phyloP scores from a whole-genome alignment of 2,797 vertebrate species.

The Sphenopsis melanotis region DNA sequence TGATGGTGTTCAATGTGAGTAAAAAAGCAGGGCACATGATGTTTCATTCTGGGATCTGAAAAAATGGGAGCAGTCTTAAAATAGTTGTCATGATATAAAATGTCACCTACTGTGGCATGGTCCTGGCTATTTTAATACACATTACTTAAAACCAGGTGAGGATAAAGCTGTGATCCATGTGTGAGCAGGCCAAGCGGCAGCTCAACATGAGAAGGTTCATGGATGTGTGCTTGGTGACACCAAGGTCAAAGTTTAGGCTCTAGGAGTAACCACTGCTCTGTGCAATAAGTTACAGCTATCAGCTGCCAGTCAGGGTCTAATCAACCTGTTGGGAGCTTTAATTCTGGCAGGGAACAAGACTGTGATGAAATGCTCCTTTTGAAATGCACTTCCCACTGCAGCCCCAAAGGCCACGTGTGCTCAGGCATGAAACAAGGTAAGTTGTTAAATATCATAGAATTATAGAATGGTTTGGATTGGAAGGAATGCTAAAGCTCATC shows the following conservation, averaged over 20 bases:
- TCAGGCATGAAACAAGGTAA: neutral
- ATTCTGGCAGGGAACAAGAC: accelerated
- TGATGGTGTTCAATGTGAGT: accelerated
- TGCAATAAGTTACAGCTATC: neutral
- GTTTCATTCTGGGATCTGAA: neutral
- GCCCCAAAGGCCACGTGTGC: accelerated
- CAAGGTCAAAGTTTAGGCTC: neutral
- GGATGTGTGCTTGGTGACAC: accelerated
- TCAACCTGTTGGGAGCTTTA: neutral
- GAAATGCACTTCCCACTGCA: neutral
- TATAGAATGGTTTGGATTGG: neutral
- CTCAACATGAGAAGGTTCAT: accelerated
- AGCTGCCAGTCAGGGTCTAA: neutral
- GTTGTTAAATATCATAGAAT: neutral
- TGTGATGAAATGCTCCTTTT: neutral
- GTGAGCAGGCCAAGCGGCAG: neutral
- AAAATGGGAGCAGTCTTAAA: neutral
- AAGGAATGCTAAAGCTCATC: neutral
- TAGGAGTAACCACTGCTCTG: neutral
- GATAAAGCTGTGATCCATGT: neutral
- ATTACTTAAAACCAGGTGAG: accelerated
- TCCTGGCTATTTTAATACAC: neutral
- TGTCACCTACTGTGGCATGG: neutral
- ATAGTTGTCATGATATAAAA: neutral
- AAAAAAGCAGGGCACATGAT: neutral